Evolutionary conservation across 2,888 invertebrate genomes (phyloP), one percentile per base, ranked within the genome.

Genomic region (Eupeodes luniger): DNA sequence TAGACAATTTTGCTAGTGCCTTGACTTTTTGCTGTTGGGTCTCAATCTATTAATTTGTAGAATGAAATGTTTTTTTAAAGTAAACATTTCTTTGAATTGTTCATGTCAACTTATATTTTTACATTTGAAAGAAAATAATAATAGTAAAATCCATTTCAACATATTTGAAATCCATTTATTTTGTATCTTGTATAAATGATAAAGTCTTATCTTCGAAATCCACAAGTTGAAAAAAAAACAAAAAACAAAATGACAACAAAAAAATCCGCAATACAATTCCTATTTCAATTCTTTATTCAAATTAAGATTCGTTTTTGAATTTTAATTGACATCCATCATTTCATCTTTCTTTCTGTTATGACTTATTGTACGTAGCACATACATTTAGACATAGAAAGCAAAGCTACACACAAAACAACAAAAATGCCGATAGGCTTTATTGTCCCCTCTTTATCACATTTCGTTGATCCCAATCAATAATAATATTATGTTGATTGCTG

Each of bases 391-490:
- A 78, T 44, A 81, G 4, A 61, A 67, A 40, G 12, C 27, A n/a
- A 9, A 49, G 40, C 53, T 2, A 27, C 27, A 27, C 27, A 27
- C 27, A 27, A 27, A 27, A 27, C 27, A 27, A 27, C 27, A 70
- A 44, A 55, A 55, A 70, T 67, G 53, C 47, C 75, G 79, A 82
- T 70, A 75, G 82, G 57, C 75, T 64, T 82, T 82, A 27, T 27
- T 70, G 79, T 57, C 75, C 70, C 69, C 82, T 40, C 5, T 70
- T 86, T 70, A 86, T 86, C 86, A 57, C 57, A 51, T 66, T 75
- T 64, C 82, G 74, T 70, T 86, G 86, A 86, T 82, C 86, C 86
- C 74, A 82, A 86, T 82, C 81, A 86, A 86, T 75, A 69, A 64
- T 16, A 40, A 40, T 40, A 40, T 40, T 40, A 10, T 64, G 69